Conservation (phyloP, 2,888 invertebrate species). For the Archaeoteleia sp. region DNA sequence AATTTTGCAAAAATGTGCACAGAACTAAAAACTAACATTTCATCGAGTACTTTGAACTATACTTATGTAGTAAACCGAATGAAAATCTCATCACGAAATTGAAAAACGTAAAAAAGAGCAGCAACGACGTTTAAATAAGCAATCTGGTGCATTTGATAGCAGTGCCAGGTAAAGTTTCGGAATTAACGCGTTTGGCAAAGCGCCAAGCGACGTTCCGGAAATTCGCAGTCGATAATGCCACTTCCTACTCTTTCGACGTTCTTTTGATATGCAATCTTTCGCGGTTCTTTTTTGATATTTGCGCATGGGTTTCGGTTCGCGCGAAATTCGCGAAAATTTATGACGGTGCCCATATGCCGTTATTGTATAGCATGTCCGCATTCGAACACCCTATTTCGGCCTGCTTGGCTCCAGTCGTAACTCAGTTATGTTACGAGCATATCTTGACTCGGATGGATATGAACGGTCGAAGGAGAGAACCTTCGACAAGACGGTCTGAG, state of each 20-base stretch:
- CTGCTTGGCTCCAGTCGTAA: constrained; percentile 32
- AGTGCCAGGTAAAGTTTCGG: constrained; percentile 39
- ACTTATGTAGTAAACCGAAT: constrained; percentile 21
- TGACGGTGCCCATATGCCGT: constrained; percentile 37
- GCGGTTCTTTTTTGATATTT: neutral
- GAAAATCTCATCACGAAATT: constrained; percentile 35
- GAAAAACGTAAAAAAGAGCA: constrained; percentile 39
- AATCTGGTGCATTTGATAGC: constrained; percentile 37
- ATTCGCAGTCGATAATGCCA: constrained; percentile 42
- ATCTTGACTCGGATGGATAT: constrained; percentile 31
- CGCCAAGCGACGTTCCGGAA: constrained; percentile 36
- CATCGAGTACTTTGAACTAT: no score
- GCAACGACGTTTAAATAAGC: constrained; percentile 35
- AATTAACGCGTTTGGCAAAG: constrained; percentile 44
- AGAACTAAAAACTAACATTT: no score
- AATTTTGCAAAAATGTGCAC: no score
- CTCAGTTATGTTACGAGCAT: constrained; percentile 41
- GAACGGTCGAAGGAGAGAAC: constrained; percentile 12
- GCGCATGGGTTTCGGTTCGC: constrained; percentile 8
- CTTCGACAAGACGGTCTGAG: constrained; percentile 20
- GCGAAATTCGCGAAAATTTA: constrained; percentile 32
- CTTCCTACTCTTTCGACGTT: constrained; percentile 22
- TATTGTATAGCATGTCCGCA: constrained; percentile 30
- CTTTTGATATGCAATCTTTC: constrained; percentile 23
- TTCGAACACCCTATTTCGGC: constrained; percentile 26